phyloP scores from a whole-genome alignment of 2,797 vertebrate genomes.

The Pygocentrus nattereri region DNA sequence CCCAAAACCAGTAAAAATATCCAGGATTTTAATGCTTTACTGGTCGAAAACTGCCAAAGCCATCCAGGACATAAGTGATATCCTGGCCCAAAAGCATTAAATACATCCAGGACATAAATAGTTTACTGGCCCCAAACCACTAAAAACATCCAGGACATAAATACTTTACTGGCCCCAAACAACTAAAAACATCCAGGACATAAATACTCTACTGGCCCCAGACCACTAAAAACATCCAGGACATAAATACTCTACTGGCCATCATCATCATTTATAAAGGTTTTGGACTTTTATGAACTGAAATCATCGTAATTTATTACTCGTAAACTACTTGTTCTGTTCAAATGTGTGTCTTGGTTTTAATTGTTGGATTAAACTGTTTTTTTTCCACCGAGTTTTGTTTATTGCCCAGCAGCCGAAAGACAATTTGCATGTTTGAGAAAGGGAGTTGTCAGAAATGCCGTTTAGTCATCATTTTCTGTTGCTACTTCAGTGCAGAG shows the following conservation, averaged over 20 bases:
- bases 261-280: background rate
- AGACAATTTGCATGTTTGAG: background rate
- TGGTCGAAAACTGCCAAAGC: background rate
- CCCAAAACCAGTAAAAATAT: conserved; percentile 32
- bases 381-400: too few relatives aligned
- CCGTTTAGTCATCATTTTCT: background rate
- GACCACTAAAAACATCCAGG: conserved; percentile 67
- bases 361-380: too few relatives aligned
- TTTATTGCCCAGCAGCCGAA: too few relatives aligned
- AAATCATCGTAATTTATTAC: too few relatives aligned
- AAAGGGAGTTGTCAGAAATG: background rate
- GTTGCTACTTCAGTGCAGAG: background rate
- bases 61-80: background rate
- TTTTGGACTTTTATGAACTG: too few relatives aligned
- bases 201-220: conserved; percentile 69
- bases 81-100: background rate
- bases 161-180: conserved; percentile 58
- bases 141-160: too few relatives aligned
- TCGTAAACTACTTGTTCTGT: too few relatives aligned
- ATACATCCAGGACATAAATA: background rate
- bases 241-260: conserved; percentile 74
- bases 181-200: conserved; percentile 74
- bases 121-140: too few relatives aligned
- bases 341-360: too few relatives aligned
- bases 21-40: background rate